Percentiles rank a stretch among this genome's conserved stretches.
phyloP scores from a whole-genome alignment of 1,140 invertebrate genomes.

The Pantala flavescens region DNA sequence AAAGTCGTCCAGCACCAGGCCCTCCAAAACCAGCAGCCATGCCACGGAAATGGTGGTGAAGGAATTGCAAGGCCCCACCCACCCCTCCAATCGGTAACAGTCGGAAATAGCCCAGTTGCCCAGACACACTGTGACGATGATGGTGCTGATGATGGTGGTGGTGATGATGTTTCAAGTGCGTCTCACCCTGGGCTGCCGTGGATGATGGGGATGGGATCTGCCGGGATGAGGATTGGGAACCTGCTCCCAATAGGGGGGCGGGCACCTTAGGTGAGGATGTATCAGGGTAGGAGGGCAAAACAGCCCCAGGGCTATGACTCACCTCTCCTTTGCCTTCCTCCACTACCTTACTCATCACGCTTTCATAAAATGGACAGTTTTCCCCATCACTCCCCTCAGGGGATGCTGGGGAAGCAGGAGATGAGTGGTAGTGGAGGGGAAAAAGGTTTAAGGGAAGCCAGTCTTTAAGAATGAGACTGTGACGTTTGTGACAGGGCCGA shows the following conservation, averaged over 20 bases:
- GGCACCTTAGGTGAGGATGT: not conserved
- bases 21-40: constrained; percentile 42
- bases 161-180: not conserved
- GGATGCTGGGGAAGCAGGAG: not conserved
- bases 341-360: not conserved
- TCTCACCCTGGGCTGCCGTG: not conserved
- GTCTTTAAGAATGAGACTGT: not conserved
- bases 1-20: constrained; percentile 66
- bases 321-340: not conserved
- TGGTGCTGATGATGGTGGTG: not conserved
- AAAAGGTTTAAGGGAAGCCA: not conserved
- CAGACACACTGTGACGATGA: not conserved
- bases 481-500: not conserved
- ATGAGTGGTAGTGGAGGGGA: constrained; percentile 2
- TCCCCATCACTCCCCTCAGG: not conserved
- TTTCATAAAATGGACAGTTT: not conserved
- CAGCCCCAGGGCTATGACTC: not conserved
- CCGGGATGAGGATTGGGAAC: not conserved
- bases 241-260: not conserved
- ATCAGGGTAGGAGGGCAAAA: not conserved
- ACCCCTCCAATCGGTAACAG: not conserved
- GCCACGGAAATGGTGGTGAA: not conserved
- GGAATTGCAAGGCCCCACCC: not conserved
- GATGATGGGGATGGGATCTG: not conserved
- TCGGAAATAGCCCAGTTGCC: not conserved